Evolutionary conservation across 2,888 invertebrate genomes (phyloP).

Genomic region (Xestia xanthographa): DNA sequence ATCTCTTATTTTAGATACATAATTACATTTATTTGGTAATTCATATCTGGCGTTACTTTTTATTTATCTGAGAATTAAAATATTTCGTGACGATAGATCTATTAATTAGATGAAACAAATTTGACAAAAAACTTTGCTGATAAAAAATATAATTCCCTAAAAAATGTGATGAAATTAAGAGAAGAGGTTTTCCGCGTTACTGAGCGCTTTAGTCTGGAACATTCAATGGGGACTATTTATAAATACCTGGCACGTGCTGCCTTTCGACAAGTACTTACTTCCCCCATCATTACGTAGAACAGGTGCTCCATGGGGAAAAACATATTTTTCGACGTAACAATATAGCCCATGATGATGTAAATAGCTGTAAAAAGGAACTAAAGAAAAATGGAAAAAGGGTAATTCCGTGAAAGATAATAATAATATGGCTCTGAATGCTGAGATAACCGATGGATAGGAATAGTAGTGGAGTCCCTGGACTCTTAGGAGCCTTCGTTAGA

Average conservation of each 20-base stretch:
- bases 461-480: neutral
- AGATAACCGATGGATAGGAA: neutral
- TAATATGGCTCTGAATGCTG: neutral
- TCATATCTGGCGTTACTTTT: too few relatives aligned
- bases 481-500: neutral
- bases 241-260: constrained; percentile 32
- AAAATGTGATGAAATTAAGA: constrained; percentile 13
- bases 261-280: neutral
- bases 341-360: neutral
- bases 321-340: neutral
- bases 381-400: neutral
- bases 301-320: constrained; percentile 12
- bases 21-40: too few relatives aligned
- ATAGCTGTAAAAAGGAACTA: neutral
- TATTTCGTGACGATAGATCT: too few relatives aligned
- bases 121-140: too few relatives aligned
- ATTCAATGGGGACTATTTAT: constrained; percentile 18
- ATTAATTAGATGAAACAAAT: too few relatives aligned
- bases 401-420: neutral
- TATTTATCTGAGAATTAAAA: too few relatives aligned
- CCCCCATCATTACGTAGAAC: constrained; percentile 19
- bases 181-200: constrained; percentile 10
- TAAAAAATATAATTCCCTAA: too few relatives aligned
- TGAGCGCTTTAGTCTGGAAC: neutral
- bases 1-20: too few relatives aligned